Base-by-base conservation (phyloP, 2,888 invertebrate species). In the Dusona sp. region DNA sequence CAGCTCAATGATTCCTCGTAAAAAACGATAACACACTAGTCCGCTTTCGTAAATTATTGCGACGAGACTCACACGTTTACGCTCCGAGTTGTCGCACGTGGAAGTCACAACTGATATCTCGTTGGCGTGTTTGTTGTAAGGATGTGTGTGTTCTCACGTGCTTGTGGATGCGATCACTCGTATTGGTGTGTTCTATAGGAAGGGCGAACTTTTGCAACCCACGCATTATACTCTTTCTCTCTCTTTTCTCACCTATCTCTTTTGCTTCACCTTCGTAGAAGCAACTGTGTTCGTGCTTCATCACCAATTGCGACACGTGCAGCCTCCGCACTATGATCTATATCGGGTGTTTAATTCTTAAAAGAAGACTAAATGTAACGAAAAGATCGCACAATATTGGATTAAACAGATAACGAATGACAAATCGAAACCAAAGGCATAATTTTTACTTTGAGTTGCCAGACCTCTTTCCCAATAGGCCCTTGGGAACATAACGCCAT, bases 191-290 rank as follows among this genome's bases (percentile, higher is more conserved):
- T 79, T 87, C 72, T 86, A 80, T 88, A 89, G 89, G 90, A 91
- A 91, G 91, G 92, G 91, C 90, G 88, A 88, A 88, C 88, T 80
- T 87, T 61, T 80, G 78, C 91, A 87, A 88, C 92, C 91, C 91
- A 92, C 92, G 90, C 91, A 84, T 83, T 86, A 36, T 33, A 22
- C 65, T 79, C 67, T 65, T 36, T 73, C 54, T 75, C 48, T 82
- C 33, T 77, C 36, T 54, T 51, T 29, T 73, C 57, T 68, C 33
- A 45, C 45, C 64, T 65, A 45, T 48, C 67, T 51, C 48, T 75
- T 38, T n/a, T 22, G 54, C 57, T 77, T 45, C 84, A 85, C 89
- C 90, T 88, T 89, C 89, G 88, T 90, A 89, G 88, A 85, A 83
- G 88, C 88, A 89, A 89, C 87, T 88, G 88, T 88, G 84, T 57